Evolutionary conservation across 2,113 vertebrate genomes (phyloP).

Genomic region (Neopipo cinnamomea): DNA sequence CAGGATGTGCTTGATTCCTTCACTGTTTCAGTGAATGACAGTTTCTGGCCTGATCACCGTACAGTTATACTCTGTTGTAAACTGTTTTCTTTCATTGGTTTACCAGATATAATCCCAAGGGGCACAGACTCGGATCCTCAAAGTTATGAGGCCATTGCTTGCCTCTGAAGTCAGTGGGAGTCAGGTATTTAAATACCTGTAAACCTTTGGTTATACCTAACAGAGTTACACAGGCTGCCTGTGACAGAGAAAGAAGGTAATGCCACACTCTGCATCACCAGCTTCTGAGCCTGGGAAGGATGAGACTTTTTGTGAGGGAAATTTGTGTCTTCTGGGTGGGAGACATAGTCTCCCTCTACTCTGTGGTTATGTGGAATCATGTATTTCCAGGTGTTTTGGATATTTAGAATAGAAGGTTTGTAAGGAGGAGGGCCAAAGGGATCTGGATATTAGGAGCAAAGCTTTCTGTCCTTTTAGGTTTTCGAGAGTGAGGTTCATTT

Average conservation of each 20-base stretch:
- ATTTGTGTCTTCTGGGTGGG: not conserved
- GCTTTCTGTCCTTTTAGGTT: not conserved
- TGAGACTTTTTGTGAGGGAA: not conserved
- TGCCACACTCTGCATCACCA: not conserved
- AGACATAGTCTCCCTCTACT: not conserved
- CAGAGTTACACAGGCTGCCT: not conserved
- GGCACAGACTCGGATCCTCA: not conserved
- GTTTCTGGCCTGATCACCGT: not conserved
- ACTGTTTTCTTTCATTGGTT: not conserved
- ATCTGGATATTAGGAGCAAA: not conserved
- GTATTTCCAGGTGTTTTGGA: not conserved
- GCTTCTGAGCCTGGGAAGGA: not conserved
- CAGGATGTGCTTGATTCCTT: not conserved
- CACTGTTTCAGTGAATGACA: not conserved
- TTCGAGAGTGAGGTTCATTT: not conserved
- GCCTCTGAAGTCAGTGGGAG: not conserved
- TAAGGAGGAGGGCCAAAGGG: not conserved
- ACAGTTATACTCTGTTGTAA: not conserved
- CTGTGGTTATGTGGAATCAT: not conserved
- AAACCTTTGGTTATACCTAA: accelerated
- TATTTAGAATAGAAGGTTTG: not conserved
- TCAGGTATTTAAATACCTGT: not conserved
- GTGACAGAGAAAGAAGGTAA: not conserved
- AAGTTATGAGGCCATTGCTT: not conserved
- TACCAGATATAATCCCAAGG: not conserved